A percentile compares a stretch with the other conserved stretches of the same genome.
Evolutionary conservation across 2,113 vertebrate genomes (phyloP).

Genomic region (Taxidea taxus): DNA sequence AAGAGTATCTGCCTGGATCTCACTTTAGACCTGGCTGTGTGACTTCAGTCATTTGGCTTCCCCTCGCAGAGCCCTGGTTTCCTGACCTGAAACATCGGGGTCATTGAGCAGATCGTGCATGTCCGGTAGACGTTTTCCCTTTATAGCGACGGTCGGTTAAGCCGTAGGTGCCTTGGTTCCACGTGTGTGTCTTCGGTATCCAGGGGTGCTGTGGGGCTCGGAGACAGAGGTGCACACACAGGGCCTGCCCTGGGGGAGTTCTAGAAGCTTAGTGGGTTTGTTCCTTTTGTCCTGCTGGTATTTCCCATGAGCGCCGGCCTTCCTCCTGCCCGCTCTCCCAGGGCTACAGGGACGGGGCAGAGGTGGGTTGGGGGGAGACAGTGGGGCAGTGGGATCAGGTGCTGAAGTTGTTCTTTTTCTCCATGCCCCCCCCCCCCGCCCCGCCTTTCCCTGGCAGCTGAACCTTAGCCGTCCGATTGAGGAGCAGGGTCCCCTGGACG

Average conservation of each 20-base stretch:
- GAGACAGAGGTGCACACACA: neutral
- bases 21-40: neutral
- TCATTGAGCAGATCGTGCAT: neutral
- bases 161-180: neutral
- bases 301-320: fast-evolving
- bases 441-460: slow-evolving; percentile 82
- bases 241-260: neutral
- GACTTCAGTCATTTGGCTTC: neutral
- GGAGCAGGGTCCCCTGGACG: slow-evolving; percentile 96
- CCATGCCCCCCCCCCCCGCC: neutral
- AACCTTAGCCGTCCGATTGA: slow-evolving; percentile 95
- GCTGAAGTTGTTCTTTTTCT: slow-evolving; percentile 46
- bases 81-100: neutral
- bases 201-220: neutral
- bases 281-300: fast-evolving
- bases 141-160: fast-evolving
- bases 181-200: neutral
- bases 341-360: fast-evolving
- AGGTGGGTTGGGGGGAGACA: neutral
- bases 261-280: neutral
- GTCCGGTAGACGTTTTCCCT: neutral
- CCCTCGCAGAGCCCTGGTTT: neutral
- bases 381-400: fast-evolving
- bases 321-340: fast-evolving
- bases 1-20: neutral